Evolutionary conservation across 30 jellyfish, hydroid and myxozoan species (phyloP), one percentile per base, ranked within the genome.

Genomic region (Hydra vulgaris): DNA sequence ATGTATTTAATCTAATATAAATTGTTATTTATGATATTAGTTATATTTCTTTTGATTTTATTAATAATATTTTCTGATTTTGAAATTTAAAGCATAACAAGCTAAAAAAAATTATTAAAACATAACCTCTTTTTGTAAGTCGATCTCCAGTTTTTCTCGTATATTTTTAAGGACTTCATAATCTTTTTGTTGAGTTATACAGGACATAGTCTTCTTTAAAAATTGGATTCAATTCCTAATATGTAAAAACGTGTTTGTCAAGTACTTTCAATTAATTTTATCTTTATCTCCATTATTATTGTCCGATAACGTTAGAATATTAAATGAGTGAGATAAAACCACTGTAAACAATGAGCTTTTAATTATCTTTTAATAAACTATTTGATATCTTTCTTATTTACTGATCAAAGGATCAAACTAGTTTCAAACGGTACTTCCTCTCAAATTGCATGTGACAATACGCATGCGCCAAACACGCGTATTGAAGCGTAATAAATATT

Each of bases 381-480:
- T 40, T 40, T 40, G 12, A 40, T 40, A 40, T 12, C 5, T 12
- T 40, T 12, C 61, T 40, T 40, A 40, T 40, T 40, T 40, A 40
- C 61, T 40, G 61, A 40, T 40, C 61, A 40, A 40, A 40, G 61
- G 61, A 40, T 40, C 61, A 40, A 40, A 40, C 61, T 40, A 40
- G 61, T 40, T 40, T 40, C 61, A 40, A 40, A 40, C 61, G 61
- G 61, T 40, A 40, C 61, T 40, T 40, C 61, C 61, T 40, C 61
- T 70, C 17, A 70, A 70, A 17, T 70, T 70, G 16, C 8, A 40
- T 40, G 5, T 75, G 4, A 4, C 17, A 78, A 18, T 23, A 53
- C 87, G 87, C 87, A 80, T 80, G 87, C 87, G 85, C 83, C 52
- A 61, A 21, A 26, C 21, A 66, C 40, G 83, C 24, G 71, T 70